These are phyloP conservation scores for Syritta pipiens DNA, from an alignment of 2,888 invertebrate species.

Conservation along the genomic window DNA sequence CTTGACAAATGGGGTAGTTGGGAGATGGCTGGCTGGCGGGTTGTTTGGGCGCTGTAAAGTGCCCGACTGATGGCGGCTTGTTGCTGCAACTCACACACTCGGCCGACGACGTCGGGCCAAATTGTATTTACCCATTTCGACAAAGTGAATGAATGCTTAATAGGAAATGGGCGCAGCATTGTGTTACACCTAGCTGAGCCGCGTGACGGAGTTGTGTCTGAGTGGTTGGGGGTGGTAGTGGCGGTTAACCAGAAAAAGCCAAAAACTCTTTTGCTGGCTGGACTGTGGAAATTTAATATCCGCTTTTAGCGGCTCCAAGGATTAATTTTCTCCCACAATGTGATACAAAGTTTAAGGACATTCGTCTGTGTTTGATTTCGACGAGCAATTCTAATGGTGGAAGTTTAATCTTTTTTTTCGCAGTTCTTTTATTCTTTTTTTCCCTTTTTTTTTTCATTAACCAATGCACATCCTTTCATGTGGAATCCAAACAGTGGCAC, in stretches of 20 bases:
- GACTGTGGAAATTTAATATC: conserved; percentile 59
- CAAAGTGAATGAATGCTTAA: conserved; percentile 63
- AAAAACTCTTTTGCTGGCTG: conserved; percentile 22
- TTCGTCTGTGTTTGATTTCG: conserved; percentile 44
- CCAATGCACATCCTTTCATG: conserved; percentile 64
- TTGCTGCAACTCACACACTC: conserved; percentile 29
- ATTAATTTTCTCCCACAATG: conserved; percentile 27
- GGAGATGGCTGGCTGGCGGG: not conserved
- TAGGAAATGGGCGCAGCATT: conserved; percentile 61
- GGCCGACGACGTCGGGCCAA: conserved; percentile 21
- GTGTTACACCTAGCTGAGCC: conserved; percentile 31
- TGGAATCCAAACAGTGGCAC: conserved; percentile 48
- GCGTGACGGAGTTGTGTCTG: not conserved
- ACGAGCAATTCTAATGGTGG: conserved; percentile 37
- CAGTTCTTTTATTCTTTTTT: not conserved
- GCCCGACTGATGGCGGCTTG: conserved; percentile 40
- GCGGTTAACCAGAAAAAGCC: conserved; percentile 14
- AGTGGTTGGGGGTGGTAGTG: conserved; percentile 1
- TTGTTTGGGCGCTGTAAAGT: conserved; percentile 39
- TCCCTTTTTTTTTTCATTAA: conserved; percentile 58
- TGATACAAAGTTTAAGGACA: conserved; percentile 57
- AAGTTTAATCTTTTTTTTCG: conserved; percentile 20
- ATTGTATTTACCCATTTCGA: conserved; percentile 61
- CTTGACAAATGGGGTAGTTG: conserved; percentile 19
- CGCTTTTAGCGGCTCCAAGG: conserved; percentile 44